Conservation (phyloP, 2,797 vertebrate species). For the Anisognathus igniventris region DNA sequence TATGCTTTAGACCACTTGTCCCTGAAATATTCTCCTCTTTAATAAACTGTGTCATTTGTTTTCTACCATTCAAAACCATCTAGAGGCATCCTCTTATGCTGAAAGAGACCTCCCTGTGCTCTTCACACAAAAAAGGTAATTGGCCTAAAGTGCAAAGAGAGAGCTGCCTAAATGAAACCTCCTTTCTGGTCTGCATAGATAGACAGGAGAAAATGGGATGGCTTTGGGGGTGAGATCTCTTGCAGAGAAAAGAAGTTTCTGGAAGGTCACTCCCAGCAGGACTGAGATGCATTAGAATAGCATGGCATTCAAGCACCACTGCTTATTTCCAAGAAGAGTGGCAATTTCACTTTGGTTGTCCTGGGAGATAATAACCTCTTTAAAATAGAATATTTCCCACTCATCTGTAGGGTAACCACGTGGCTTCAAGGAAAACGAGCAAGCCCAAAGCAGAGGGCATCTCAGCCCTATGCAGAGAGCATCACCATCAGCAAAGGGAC, state of each 20-base stretch:
- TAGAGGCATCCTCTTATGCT: background rate
- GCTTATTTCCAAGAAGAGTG: conserved; percentile 27
- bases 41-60: background rate
- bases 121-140: background rate
- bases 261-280: conserved; percentile 55
- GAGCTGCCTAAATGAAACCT: background rate
- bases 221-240: background rate
- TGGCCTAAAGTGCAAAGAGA: conserved; percentile 21
- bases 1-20: background rate
- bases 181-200: background rate
- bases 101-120: background rate
- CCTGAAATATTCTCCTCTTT: background rate
- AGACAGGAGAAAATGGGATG: conserved; percentile 17
- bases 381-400: conserved; percentile 12
- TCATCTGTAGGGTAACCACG: accelerated
- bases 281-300: conserved; percentile 13
- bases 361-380: conserved; percentile 19
- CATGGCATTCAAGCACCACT: background rate
- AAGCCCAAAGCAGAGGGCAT: background rate
- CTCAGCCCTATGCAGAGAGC: background rate
- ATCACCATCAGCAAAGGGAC: background rate
- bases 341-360: conserved; percentile 15
- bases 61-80: background rate
- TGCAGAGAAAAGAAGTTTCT: conserved; percentile 40
- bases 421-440: background rate